Base-by-base conservation (phyloP, 2,797 vertebrate species). In the Eleutherodactylus coqui region DNA sequence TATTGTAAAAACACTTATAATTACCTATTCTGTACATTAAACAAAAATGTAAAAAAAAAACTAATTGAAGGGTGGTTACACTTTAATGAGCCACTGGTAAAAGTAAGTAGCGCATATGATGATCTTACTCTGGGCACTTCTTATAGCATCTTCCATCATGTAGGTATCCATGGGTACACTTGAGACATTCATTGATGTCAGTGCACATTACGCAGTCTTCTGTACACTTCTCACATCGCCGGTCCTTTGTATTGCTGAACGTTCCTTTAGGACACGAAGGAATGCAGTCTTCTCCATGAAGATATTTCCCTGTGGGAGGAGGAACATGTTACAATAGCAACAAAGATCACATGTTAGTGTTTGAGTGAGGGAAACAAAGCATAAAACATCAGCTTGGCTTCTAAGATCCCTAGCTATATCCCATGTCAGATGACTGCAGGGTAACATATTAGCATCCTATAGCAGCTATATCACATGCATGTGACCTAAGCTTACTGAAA, bases 71-170 rank as follows among this genome's bases (percentile, higher is more conserved):
- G n/a, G n/a, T n/a, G n/a, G n/a, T n/a, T n/a, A n/a, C n/a, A n/a
- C n/a, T n/a, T n/a, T n/a, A n/a, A n/a, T n/a, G n/a, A n/a, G n/a
- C n/a, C n/a, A n/a, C n/a, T n/a, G n/a, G n/a, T n/a, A n/a, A 43
- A 10, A 43, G 43, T 10, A 43, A 51, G 14, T 38, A 73, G n/a
- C 2, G 16, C 41, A 36, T 27, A 19, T 77, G 4, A 75, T 60
- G 36, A 47, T 91, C 91, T 91, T 92, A 98, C 97, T 92, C 93
- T 16, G 93, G 94, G 86, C 97, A 98, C 13, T 91, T 88, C 41
- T 80, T 89, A 78, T 96, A 94, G 90, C 97, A 98, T 83, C 80
- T 91, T 78, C 95, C 96, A 0, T 92, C 34, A n/a, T 97, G 91
- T 88, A 99, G 93, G 90, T 95, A 93, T 51, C 64, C 89, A 10